phyloP scores from a whole-genome alignment of 2,797 vertebrate genomes.

The Coreius guichenoti region DNA sequence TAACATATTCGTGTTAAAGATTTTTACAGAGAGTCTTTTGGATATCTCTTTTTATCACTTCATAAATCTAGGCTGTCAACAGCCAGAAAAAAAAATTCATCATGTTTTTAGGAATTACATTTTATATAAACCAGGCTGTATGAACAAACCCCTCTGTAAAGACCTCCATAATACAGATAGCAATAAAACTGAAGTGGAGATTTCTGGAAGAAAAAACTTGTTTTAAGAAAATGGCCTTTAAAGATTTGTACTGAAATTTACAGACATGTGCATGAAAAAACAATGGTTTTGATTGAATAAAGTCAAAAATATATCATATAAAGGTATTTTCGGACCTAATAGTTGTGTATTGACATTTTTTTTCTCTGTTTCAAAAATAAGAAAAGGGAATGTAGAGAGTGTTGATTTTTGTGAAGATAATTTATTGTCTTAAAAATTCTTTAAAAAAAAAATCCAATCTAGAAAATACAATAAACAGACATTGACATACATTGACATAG shows the following conservation, averaged over 20 bases:
- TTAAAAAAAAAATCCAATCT: background rate
- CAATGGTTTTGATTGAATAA: background rate
- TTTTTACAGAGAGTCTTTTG: background rate
- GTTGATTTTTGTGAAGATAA: background rate
- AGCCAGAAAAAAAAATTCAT: background rate
- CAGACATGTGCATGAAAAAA: background rate
- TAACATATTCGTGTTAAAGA: background rate
- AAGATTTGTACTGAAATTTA: background rate
- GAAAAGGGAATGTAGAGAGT: background rate
- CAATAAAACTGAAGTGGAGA: background rate
- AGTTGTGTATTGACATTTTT: too few relatives aligned
- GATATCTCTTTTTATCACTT: background rate
- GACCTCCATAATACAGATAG: background rate
- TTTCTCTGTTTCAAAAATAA: background rate
- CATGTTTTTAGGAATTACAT: background rate
- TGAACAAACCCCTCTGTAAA: background rate
- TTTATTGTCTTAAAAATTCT: constrained; percentile 9
- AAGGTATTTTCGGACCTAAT: background rate
- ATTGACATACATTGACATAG: background rate
- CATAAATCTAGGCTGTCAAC: background rate
- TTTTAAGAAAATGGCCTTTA: background rate
- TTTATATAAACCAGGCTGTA: background rate
- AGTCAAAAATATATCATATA: background rate
- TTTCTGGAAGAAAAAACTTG: background rate
- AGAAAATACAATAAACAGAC: background rate